Base-by-base conservation (phyloP, 2,888 invertebrate species). In the Cepaea hortensis region DNA sequence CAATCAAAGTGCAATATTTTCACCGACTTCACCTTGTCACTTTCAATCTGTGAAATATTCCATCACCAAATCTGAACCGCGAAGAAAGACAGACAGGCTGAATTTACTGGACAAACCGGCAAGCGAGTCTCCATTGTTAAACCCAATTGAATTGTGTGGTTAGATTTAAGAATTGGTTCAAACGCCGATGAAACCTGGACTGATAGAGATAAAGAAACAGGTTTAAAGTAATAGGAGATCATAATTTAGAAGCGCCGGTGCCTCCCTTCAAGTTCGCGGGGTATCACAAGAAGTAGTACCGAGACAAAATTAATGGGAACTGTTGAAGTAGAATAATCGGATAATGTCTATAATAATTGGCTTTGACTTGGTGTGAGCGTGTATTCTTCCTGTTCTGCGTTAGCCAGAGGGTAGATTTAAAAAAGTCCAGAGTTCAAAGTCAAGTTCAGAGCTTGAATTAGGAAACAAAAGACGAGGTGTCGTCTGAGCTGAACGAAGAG, bases 341-440 rank as follows among this genome's bases (percentile, higher is more conserved):
- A 84, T 84, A 84, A 84, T 84, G 61, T 75, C 23, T 35, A 84
- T 84, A 84, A 84, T 84, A 75, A 62, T 18, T 48, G 75, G 83
- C 23, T 15, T 23, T 23, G 15, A 73, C 35, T 35, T 35, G 35
- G 75, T 81, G 11, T 23, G 20, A 5, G 7, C 65, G 81, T 62
- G 61, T 81, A 81, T 65, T 81, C 65, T 81, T 48, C 70, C 65
- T 20, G 4, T 18, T 46, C 20, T 55, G n/a, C 18, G n/a, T 4
- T 23, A 5, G 75, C 48, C 65, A n/a, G 70, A 70, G 70, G 81
- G 50, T 15, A 61, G 55, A 9, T 55, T 11, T 55, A 55, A 55
- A 55, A 55, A 55, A 55, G 35, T 55, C 55, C 0, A 55, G 11
- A 55, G 55, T 55, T 55, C 55, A 55, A 55, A 55, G 55, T 55